A percentile compares a stretch with the other conserved stretches of the same genome.
phyloP scores from a whole-genome alignment of 2,113 vertebrate genomes.

The Vimba vimba region DNA sequence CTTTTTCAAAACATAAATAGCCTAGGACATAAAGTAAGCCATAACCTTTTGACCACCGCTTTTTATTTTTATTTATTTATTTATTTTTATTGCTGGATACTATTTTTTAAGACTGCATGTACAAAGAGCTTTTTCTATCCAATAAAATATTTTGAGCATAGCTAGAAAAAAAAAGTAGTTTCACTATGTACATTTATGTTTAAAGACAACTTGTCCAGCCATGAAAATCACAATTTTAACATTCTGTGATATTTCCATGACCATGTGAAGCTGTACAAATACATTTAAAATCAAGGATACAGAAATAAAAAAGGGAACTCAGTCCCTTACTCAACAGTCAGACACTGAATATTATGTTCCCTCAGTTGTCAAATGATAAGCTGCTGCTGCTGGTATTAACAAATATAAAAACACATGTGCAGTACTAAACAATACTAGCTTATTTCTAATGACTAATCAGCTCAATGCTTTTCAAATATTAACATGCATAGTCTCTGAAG shows the following conservation, averaged over 20 bases:
- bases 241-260: too few species aligned
- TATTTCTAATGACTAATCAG: background rate
- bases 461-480: background rate
- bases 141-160: too few species aligned
- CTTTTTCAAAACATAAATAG: too few species aligned
- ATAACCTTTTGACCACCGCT: too few species aligned
- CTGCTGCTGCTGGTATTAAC: background rate
- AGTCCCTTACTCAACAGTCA: background rate
- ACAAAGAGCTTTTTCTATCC: too few species aligned
- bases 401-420: background rate
- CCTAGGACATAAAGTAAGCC: too few species aligned
- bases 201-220: background rate
- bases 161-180: too few species aligned
- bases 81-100: too few species aligned
- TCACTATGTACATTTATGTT: too few species aligned
- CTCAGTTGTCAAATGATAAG: background rate
- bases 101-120: too few species aligned
- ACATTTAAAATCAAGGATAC: background rate
- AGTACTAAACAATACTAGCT: background rate
- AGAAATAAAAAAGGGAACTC: background rate
- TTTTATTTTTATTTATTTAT: too few species aligned
- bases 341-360: background rate
- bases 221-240: too few species aligned
- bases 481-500: background rate
- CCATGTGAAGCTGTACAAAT: background rate